Conservation (phyloP, 2,797 vertebrate species). For the Sebastes minor region DNA sequence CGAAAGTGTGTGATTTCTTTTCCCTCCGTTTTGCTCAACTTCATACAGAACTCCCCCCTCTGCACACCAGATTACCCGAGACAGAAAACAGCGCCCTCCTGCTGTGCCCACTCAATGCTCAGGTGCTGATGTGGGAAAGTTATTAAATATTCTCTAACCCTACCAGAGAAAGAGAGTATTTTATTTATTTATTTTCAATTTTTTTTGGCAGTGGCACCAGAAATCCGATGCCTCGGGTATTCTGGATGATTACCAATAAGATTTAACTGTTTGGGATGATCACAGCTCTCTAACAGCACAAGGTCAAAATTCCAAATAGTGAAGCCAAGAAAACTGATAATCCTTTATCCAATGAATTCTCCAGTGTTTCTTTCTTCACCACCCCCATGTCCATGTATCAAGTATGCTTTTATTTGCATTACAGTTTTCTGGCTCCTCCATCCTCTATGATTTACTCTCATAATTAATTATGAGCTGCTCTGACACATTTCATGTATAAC, state of each 20-base stretch:
- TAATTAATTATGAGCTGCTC: constrained; percentile 1
- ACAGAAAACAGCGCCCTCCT: not conserved
- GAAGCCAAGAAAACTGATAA: constrained; percentile 26
- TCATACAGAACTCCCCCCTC: not conserved
- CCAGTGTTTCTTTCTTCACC: not conserved
- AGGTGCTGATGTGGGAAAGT: not conserved
- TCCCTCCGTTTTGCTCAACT: not conserved
- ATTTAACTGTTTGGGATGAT: constrained; percentile 14
- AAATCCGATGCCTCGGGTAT: constrained; percentile 10
- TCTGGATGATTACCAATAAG: constrained; percentile 32
- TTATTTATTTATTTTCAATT: not conserved
- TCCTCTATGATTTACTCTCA: not conserved
- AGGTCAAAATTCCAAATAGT: constrained; percentile 13
- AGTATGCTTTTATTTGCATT: constrained; percentile 4
- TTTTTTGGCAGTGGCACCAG: constrained; percentile 9
- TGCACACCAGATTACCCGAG: not conserved
- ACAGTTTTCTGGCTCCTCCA: not conserved
- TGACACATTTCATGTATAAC: constrained; percentile 11
- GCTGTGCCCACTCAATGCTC: not conserved
- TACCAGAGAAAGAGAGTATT: not conserved
- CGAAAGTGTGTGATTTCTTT: not conserved
- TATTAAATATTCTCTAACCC: not conserved
- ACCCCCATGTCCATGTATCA: not conserved
- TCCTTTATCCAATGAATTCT: constrained; percentile 12
- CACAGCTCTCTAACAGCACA: constrained; percentile 7